Evolutionary conservation across 2,797 vertebrate genomes (phyloP), one percentile per base, ranked within the genome.

Genomic region (Phataginus tricuspis): DNA sequence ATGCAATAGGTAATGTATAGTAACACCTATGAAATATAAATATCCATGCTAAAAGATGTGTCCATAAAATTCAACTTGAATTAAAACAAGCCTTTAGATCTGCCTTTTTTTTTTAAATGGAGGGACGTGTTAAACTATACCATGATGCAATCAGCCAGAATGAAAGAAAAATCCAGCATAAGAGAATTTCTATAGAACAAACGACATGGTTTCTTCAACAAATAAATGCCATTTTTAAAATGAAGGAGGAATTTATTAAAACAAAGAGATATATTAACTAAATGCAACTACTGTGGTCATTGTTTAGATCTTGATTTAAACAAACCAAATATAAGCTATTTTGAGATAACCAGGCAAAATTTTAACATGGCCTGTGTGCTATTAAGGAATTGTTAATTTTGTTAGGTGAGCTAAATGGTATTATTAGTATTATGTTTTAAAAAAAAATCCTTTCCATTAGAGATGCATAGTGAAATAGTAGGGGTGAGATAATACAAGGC

Each of bases 41-140:
- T 71, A 61, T 63, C 90, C 72, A 92, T 88, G 51, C n/a, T 64
- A 16, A 77, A 94, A 95, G 69, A 80, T 45, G 49, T 78, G 16
- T 29, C 34, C 55, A 63, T 71, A 42, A 59, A 66, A 27, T 68
- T 37, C 9, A 49, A 66, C 27, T 55, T 71, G 31, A 71, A 55
- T 63, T 23, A 31, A 64, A 69, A 78, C 23, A 49, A 37, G 59
- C 25, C 13, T 64, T 12, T 84, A 77, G 49, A 66, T 86, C 4
- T 64, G 66, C 29, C 5, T 37, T 63, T 6, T 15, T 37, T 72
- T 89, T 64, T 89, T 89, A 51, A 84, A 37, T 8, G 89, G 14
- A 68, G 31, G 49, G 34, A 71, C 5, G 21, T 59, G 15, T 45
- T 75, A 57, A 96, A 83, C 7, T 39, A 12, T 4, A 55, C 21